These are phyloP conservation scores for Ornithorhynchus anatinus DNA, from an alignment of 2,113 vertebrate genomes.

Conservation along the genomic window DNA sequence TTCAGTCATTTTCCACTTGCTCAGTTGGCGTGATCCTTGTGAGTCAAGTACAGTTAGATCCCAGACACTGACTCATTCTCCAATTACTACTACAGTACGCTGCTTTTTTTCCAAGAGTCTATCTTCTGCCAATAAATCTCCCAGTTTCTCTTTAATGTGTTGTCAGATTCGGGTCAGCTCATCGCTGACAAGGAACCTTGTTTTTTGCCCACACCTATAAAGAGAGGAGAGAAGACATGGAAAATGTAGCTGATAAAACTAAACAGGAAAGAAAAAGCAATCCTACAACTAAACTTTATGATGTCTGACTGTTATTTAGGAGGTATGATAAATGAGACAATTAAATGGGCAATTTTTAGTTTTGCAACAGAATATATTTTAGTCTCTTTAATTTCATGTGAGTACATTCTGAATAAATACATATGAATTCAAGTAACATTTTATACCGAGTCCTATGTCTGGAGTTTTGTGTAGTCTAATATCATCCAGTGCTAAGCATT, in stretches of 20 bases:
- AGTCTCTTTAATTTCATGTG: constrained; percentile 2
- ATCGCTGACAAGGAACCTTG: constrained; percentile 26
- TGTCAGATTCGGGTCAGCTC: constrained; percentile 40
- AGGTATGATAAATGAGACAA: constrained; percentile 3
- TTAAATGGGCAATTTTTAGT: background rate
- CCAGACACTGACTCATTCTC: constrained; percentile 66
- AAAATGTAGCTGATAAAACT: background rate
- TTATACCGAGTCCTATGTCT: background rate
- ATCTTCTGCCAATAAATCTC: constrained; percentile 26
- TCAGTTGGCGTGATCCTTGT: constrained; percentile 25
- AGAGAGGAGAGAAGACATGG: constrained; percentile 35
- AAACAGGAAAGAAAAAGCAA: background rate
- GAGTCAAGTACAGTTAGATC: constrained; percentile 48
- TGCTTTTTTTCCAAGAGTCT: constrained; percentile 5
- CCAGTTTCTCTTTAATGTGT: constrained; percentile 19
- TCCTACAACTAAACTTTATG: constrained; percentile 3
- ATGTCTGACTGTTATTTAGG: background rate
- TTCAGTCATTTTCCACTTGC: constrained; percentile 23
- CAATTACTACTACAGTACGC: constrained; percentile 20
- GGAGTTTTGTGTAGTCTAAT: background rate
- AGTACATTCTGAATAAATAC: background rate
- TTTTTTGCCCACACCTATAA: constrained; percentile 22
- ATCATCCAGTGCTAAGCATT: background rate
- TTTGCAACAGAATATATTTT: constrained; percentile 3
- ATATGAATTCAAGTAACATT: background rate